Percentiles rank a stretch among this genome's conserved stretches.
phyloP scores from a whole-genome alignment of 2,113 vertebrate species.

The Indicator indicator region DNA sequence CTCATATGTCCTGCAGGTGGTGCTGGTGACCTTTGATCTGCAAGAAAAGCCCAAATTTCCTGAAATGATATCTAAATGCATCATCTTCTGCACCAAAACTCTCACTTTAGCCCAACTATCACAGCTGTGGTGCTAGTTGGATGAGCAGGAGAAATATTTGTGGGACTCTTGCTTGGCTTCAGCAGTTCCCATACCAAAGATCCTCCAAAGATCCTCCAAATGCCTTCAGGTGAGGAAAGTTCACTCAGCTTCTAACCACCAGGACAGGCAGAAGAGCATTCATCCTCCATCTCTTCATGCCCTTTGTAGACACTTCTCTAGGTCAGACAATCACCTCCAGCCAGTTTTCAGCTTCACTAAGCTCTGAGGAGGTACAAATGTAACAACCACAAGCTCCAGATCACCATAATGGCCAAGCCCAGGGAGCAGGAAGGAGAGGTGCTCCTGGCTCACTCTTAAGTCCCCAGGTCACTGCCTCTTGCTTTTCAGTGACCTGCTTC shows the following conservation, averaged over 20 bases:
- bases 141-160: background rate
- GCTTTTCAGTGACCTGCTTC: background rate
- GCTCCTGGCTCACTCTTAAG: background rate
- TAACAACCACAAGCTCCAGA: background rate
- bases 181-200: background rate
- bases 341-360: background rate
- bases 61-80: background rate
- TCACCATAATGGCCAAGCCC: background rate
- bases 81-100: background rate
- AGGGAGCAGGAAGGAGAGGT: rapidly evolving
- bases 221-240: background rate
- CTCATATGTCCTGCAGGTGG: background rate
- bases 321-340: background rate
- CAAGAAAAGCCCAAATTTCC: background rate
- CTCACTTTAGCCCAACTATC: background rate
- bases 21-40: background rate
- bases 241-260: background rate
- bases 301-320: background rate
- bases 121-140: background rate
- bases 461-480: background rate
- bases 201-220: background rate
- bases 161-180: background rate
- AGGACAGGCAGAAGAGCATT: background rate
- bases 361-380: background rate
- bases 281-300: background rate